Conservation (phyloP, 1,140 invertebrate species). For the Drosophila mojavensis region DNA sequence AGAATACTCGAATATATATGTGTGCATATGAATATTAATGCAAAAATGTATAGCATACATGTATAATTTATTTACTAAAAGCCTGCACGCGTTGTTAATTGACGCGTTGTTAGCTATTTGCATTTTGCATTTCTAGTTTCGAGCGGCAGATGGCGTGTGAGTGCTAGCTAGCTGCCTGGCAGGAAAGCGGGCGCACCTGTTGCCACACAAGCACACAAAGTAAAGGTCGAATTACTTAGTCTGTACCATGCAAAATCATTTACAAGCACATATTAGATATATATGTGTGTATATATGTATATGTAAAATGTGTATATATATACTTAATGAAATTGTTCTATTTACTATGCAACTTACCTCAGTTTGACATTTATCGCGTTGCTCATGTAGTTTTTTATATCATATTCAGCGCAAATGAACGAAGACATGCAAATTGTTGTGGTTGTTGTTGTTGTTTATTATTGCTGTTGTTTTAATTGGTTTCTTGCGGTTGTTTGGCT, state of each 20-base stretch:
- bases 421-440: constrained; percentile 76
- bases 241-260: background rate
- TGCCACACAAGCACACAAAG: constrained; percentile 47
- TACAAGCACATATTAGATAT: constrained; percentile 2
- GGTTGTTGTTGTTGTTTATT: constrained; percentile 29
- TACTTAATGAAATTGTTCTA: background rate
- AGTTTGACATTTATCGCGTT: constrained; percentile 80
- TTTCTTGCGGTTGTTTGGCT: constrained; percentile 1
- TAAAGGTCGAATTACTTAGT: constrained; percentile 71
- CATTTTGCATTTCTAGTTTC: constrained; percentile 15
- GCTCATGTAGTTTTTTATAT: constrained; percentile 80
- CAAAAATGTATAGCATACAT: background rate
- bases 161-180: background rate
- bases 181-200: constrained; percentile 58
- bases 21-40: background rate
- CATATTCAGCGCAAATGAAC: constrained; percentile 72
- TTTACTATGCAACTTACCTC: constrained; percentile 58
- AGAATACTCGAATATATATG: background rate
- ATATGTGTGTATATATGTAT: constrained; percentile 17
- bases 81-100: constrained; percentile 13
- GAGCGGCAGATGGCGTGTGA: constrained; percentile 9
- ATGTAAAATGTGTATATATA: constrained; percentile 5
- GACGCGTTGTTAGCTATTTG: constrained; percentile 13
- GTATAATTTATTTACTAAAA: background rate
- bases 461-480: constrained; percentile 7